phyloP scores from a whole-genome alignment of 2,113 vertebrate genomes.

The Phycodurus eques region DNA sequence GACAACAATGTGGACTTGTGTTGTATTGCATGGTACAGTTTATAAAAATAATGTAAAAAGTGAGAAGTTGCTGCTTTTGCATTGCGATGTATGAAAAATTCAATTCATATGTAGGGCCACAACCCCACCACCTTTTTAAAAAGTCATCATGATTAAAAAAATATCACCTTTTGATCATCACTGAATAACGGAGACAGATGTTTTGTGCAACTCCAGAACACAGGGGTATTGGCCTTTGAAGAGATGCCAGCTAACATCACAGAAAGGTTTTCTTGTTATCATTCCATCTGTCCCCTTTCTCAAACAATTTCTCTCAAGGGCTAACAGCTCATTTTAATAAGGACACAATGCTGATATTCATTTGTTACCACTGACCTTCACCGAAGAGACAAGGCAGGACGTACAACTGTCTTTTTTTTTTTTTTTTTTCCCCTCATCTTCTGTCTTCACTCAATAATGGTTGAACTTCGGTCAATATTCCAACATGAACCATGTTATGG shows the following conservation, averaged over 20 bases:
- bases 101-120: slow-evolving; percentile 18
- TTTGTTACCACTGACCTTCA: slow-evolving; percentile 11
- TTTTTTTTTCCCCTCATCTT: not conserved
- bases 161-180: slow-evolving; percentile 26
- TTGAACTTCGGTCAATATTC: no score
- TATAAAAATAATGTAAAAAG: no score
- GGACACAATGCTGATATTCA: not conserved
- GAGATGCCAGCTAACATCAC: slow-evolving; percentile 52
- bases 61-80: slow-evolving; percentile 22
- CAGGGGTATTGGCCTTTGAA: slow-evolving; percentile 54
- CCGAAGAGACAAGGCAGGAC: not conserved
- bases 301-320: slow-evolving; percentile 32
- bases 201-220: slow-evolving; percentile 54
- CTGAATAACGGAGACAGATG: slow-evolving; percentile 59
- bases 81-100: slow-evolving; percentile 23
- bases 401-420: not conserved
- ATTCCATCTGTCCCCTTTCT: slow-evolving; percentile 12
- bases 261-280: slow-evolving; percentile 25
- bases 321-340: slow-evolving; percentile 25
- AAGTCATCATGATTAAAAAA: slow-evolving; percentile 39
- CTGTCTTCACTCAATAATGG: not conserved
- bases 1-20: no score
- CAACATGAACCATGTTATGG: no score
- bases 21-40: not conserved
- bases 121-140: slow-evolving; percentile 5